phyloP scores from a whole-genome alignment of 92 coral and sea anemone genomes.

The Epizoanthus scotinus region DNA sequence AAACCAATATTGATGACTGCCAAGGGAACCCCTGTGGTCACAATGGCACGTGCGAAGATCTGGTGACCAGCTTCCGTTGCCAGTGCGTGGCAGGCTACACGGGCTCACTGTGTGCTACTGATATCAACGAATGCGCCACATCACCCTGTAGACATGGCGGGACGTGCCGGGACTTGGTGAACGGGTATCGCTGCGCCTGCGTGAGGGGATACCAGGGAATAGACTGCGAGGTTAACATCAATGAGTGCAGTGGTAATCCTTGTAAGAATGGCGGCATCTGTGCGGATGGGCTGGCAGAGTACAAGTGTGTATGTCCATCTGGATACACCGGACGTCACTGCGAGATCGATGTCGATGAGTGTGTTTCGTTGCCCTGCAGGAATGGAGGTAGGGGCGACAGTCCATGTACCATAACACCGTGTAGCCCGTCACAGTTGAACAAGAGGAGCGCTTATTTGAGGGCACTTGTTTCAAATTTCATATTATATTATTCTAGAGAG shows the following conservation, averaged over 20 bases:
- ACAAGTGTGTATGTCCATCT: slow-evolving; percentile 73
- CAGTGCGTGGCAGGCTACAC: slow-evolving; percentile 65
- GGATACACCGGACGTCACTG: slow-evolving; percentile 75
- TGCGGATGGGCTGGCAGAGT: slow-evolving; percentile 85
- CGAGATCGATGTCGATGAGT: slow-evolving; percentile 70
- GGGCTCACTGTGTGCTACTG: slow-evolving; percentile 64
- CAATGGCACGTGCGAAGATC: slow-evolving; percentile 73
- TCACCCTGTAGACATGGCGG: slow-evolving; percentile 76
- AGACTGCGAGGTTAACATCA: slow-evolving; percentile 63
- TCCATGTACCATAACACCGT: too few species aligned
- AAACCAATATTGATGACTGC: slow-evolving; percentile 74
- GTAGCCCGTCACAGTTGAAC: too few species aligned
- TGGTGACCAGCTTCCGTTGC: slow-evolving; percentile 64
- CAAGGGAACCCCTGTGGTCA: slow-evolving; percentile 76
- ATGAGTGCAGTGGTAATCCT: slow-evolving; percentile 78
- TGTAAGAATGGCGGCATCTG: slow-evolving; percentile 83
- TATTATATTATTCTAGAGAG: too few species aligned
- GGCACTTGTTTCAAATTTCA: too few species aligned
- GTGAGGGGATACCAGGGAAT: slow-evolving; percentile 64
- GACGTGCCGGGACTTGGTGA: slow-evolving; percentile 65
- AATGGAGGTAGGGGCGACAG: slow-evolving; percentile 61
- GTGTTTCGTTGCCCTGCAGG: slow-evolving; percentile 62
- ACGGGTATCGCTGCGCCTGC: slow-evolving; percentile 68
- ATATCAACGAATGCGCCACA: slow-evolving; percentile 70
- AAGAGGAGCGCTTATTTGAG: too few species aligned